Evolutionary conservation across 2,888 invertebrate genomes (phyloP), one percentile per base, ranked within the genome.

Genomic region (Megalurothrips usitatus): DNA sequence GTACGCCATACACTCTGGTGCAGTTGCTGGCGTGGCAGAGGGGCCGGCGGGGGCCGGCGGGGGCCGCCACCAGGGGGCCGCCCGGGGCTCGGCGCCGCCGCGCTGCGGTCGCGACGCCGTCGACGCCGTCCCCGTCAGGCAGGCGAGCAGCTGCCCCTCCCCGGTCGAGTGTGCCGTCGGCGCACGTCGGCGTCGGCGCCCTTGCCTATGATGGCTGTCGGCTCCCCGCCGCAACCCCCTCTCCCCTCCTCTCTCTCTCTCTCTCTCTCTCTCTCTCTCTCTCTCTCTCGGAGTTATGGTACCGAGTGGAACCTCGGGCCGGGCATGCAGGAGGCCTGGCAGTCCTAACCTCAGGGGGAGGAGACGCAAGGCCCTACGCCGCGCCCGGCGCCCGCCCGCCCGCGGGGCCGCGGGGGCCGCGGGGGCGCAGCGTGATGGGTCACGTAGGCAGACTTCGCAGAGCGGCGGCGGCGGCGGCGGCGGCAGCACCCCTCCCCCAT

Each of bases 361-460:
- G 11, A 19, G 58, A 58, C 14, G 58, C 11, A 17, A 6, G 58
- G 58, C 19, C 6, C 58, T 17, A 17, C 1, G 52, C 52, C 6
- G n/a, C n/a, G n/a, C n/a, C n/a, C n/a, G n/a, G n/a, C n/a, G n/a
- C n/a, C n/a, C n/a, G n/a, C n/a, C n/a, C n/a, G n/a, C n/a, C 14
- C 14, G 52, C 52, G 52, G 52, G 52, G 52, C 52, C 14, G 52
- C 14, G 52, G 12, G 10, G 52, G 52, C 14, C 58, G 58, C n/a
- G 85, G 85, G 84, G 2, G 34, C 34, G 34, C 34, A 84, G 86
- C 85, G 86, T 85, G 83, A 86, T 86, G 86, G 86, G 87, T 86
- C 87, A 87, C 86, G 87, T 87, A 87, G 87, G 86, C 87, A 85
- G 86, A 86, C 86, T 86, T 86, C 86, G 86, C 86, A 86, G 87